These are phyloP conservation scores for Rhizomys pruinosus DNA, from an alignment of 2,113 vertebrate genomes.

Conservation along the genomic window DNA sequence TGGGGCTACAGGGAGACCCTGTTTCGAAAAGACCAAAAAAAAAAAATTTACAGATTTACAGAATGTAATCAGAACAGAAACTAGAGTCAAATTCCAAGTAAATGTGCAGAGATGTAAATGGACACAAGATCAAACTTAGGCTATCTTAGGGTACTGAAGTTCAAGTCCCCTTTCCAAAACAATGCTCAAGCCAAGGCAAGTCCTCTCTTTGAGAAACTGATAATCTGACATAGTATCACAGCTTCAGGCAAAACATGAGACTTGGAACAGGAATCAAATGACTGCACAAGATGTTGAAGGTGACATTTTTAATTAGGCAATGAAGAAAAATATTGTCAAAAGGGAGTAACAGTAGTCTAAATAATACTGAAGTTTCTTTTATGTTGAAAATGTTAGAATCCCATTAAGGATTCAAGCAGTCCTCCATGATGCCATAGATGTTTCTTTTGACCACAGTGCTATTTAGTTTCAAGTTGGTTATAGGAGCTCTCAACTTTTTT, in stretches of 20 bases:
- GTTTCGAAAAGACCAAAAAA: no score
- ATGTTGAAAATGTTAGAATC: background rate
- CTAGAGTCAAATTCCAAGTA: background rate
- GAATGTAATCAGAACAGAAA: background rate
- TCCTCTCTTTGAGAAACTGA: background rate
- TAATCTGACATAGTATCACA: background rate
- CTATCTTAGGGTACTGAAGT: background rate
- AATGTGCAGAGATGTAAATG: background rate
- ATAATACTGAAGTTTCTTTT: background rate
- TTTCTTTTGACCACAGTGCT: background rate
- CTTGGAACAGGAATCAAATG: background rate
- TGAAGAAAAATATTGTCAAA: background rate
- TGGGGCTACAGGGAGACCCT: no score
- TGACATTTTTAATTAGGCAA: background rate
- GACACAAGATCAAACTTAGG: background rate
- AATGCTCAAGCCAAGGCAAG: background rate
- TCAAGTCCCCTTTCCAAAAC: background rate
- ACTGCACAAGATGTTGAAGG: background rate
- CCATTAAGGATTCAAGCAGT: background rate
- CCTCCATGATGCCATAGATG: background rate
- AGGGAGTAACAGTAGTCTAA: background rate
- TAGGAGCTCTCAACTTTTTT: background rate
- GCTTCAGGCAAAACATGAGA: background rate
- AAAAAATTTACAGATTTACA: no score
- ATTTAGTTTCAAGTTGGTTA: background rate